phyloP scores from a whole-genome alignment of 2,888 invertebrate genomes.

The Melikaiella ostensackeni region DNA sequence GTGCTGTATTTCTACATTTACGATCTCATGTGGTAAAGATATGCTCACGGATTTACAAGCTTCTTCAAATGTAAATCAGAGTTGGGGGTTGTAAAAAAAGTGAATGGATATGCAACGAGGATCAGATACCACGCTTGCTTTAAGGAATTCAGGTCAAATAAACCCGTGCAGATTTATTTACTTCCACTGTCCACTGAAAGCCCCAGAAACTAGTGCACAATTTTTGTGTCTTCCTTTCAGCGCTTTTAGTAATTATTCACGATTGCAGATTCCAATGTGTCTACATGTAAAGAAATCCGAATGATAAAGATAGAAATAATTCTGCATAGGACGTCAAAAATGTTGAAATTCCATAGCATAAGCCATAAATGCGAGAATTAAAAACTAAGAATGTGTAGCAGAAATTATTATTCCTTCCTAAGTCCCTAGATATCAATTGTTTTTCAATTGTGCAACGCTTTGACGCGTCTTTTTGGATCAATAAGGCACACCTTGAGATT shows the following conservation, averaged over 20 bases:
- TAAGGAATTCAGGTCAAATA: slow-evolving; percentile 1
- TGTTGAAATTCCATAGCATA: too few species aligned
- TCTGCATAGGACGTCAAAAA: too few species aligned
- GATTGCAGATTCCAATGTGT: not conserved
- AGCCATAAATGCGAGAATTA: too few species aligned
- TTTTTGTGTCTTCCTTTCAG: not conserved
- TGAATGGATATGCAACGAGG: slow-evolving; percentile 25
- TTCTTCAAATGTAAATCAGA: slow-evolving; percentile 33
- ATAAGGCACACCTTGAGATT: too few species aligned
- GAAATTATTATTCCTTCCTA: too few species aligned
- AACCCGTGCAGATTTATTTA: not conserved
- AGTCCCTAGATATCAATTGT: too few species aligned
- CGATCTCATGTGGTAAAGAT: slow-evolving; percentile 10
- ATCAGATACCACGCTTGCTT: slow-evolving; percentile 20
- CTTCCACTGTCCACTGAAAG: not conserved
- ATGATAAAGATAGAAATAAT: too few species aligned
- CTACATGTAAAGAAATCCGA: not conserved
- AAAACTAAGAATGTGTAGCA: too few species aligned
- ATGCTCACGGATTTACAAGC: slow-evolving; percentile 19
- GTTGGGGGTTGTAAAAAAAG: slow-evolving; percentile 8
- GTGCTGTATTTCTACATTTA: slow-evolving; percentile 2
- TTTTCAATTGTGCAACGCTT: too few species aligned
- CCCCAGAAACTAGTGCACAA: not conserved
- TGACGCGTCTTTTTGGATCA: too few species aligned
- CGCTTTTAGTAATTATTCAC: not conserved